Evolutionary conservation across 2,113 vertebrate genomes (phyloP).

Genomic region (Heterochromis multidens): DNA sequence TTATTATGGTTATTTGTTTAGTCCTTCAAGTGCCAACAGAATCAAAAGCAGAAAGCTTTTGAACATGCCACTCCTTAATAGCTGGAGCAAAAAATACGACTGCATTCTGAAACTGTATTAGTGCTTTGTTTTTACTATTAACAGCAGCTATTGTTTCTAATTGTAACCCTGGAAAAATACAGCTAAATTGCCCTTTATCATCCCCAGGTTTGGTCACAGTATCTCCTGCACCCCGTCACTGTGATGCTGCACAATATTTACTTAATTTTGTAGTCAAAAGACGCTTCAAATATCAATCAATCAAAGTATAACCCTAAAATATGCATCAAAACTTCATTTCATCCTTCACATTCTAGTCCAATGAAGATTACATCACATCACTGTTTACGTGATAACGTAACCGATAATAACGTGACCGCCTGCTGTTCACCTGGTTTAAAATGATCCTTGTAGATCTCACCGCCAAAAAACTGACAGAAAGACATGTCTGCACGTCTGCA

Average conservation of each 20-base stretch:
- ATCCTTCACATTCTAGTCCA: background rate
- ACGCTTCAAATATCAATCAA: background rate
- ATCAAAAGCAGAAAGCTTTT: background rate
- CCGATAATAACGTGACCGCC: no score
- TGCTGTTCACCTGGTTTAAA: conserved; percentile 84
- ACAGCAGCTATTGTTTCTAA: background rate
- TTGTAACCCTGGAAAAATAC: background rate
- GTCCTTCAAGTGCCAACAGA: background rate
- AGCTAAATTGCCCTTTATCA: background rate
- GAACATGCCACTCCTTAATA: background rate
- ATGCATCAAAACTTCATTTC: no score
- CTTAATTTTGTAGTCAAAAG: background rate
- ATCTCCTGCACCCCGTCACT: background rate
- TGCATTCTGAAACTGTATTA: background rate
- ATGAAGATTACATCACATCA: conserved; percentile 28
- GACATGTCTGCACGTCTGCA: conserved; percentile 75
- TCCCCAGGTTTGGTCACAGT: background rate
- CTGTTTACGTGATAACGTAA: no score
- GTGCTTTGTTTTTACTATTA: background rate
- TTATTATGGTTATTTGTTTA: background rate
- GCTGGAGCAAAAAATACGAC: background rate
- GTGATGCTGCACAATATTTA: background rate
- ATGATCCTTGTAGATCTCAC: conserved; percentile 83
- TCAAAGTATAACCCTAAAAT: no score
- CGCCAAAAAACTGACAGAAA: conserved; percentile 84